A percentile compares a stretch with the other conserved stretches of the same genome.
phyloP scores from a whole-genome alignment of 92 coral and sea anemone species.

The Desmophyllum pertusum region DNA sequence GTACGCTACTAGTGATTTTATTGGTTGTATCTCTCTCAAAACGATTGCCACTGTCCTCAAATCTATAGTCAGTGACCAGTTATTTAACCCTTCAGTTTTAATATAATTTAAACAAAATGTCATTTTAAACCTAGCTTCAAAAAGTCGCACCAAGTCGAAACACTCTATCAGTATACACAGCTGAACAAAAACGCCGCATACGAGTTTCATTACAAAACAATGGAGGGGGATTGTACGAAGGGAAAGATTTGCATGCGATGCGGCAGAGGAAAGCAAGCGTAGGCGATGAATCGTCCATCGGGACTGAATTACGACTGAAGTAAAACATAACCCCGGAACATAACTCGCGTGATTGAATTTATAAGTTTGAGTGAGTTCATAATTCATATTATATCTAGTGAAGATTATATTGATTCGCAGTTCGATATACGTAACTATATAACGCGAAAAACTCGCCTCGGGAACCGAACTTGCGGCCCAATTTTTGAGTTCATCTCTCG shows the following conservation, averaged over 20 bases:
- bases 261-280: neutral
- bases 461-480: neutral
- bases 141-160: neutral
- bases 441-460: neutral
- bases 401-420: neutral
- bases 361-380: neutral
- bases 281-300: neutral
- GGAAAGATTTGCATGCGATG: neutral
- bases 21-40: neutral
- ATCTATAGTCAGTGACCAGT: too few species aligned
- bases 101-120: neutral
- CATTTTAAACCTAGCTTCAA: neutral
- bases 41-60: neutral
- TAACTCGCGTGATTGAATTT: neutral
- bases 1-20: too few species aligned
- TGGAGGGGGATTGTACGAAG: neutral
- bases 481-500: too few species aligned
- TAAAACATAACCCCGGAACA: too few species aligned
- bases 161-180: neutral
- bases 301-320: neutral
- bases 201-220: neutral
- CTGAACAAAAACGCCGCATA: neutral
- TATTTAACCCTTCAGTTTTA: neutral
- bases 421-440: neutral
- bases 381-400: neutral